A percentile compares a stretch with the other conserved stretches of the same genome.
Evolutionary conservation across 2,888 invertebrate species (phyloP).

Genomic region (Tipula lateralis): DNA sequence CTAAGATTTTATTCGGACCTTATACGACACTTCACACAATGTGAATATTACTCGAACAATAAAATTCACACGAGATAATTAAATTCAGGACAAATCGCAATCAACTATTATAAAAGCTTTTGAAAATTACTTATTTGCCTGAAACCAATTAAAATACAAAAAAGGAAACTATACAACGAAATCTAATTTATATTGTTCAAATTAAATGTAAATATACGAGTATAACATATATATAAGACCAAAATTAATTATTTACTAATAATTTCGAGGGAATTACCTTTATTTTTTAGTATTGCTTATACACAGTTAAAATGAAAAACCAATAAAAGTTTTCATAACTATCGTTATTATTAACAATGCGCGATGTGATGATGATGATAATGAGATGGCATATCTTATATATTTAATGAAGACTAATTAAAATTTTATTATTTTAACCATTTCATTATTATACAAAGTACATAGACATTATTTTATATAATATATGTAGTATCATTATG

Average conservation of each 20-base stretch:
- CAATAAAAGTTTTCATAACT: neutral
- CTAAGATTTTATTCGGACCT: too few species aligned
- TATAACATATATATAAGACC: neutral
- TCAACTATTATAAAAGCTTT: too few species aligned
- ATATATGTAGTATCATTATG: neutral
- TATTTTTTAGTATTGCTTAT: neutral
- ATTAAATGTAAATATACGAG: neutral
- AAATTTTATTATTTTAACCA: neutral
- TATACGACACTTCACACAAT: too few species aligned
- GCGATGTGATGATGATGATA: neutral
- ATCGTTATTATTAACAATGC: neutral
- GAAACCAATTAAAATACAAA: neutral
- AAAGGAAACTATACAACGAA: neutral
- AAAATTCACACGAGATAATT: too few species aligned
- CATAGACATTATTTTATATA: neutral
- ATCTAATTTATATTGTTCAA: neutral
- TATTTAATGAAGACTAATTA: neutral
- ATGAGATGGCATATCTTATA: neutral
- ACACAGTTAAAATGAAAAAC: conserved; percentile 11
- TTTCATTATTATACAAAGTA: neutral
- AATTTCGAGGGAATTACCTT: neutral
- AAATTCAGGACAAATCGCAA: too few species aligned
- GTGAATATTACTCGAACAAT: too few species aligned
- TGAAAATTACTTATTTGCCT: neutral
- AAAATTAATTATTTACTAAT: neutral